phyloP scores from a whole-genome alignment of 2,113 vertebrate species.

The Gavia stellata region DNA sequence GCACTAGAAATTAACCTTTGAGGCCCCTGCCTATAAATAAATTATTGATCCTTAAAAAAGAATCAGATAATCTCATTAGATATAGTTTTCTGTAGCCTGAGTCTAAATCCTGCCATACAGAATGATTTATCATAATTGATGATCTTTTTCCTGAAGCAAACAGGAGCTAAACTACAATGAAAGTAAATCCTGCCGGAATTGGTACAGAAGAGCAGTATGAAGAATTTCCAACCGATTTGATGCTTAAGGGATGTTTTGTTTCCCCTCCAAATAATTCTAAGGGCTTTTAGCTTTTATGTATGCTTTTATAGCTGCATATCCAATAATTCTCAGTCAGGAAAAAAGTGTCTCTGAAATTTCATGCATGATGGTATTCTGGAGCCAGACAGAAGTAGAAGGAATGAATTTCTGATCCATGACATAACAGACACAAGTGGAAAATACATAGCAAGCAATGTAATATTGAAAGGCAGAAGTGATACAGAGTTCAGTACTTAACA shows the following conservation, averaged over 20 bases:
- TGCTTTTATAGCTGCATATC: not conserved
- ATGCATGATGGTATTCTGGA: not conserved
- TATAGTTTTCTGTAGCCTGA: not conserved
- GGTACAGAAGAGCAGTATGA: not conserved
- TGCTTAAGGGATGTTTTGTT: conserved; percentile 6
- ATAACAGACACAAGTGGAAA: conserved; percentile 20
- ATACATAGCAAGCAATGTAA: not conserved
- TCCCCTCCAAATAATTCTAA: conserved; percentile 18
- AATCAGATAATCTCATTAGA: not conserved
- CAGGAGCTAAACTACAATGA: not conserved
- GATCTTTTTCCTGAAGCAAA: not conserved
- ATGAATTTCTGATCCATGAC: not conserved
- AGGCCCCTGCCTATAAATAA: conserved; percentile 28
- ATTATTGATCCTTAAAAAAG: conserved; percentile 28
- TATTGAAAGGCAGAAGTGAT: not conserved
- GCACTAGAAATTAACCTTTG: conserved; percentile 51
- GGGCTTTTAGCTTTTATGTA: conserved; percentile 34
- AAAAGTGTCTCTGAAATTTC: not conserved
- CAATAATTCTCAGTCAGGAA: not conserved
- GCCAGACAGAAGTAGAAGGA: not conserved
- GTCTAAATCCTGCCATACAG: not conserved
- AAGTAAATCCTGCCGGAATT: not conserved
- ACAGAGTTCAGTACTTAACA: conserved; percentile 2
- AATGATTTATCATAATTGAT: not conserved
- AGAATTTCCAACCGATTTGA: not conserved